A percentile compares a stretch with the other conserved stretches of the same genome.
Evolutionary conservation across 2,113 vertebrate species (phyloP).

Genomic region (Delphinapterus leucas): DNA sequence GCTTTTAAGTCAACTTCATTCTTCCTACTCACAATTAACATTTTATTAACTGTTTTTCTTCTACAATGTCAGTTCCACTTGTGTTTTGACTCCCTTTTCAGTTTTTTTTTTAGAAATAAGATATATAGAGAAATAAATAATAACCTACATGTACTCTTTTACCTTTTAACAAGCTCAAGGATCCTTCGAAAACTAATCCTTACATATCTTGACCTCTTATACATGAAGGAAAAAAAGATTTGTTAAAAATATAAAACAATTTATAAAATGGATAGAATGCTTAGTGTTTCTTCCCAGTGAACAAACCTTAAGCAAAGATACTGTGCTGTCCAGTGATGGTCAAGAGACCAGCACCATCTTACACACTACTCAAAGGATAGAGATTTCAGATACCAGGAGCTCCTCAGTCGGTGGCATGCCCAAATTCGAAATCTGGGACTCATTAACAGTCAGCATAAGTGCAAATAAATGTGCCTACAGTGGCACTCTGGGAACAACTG

Average conservation of each 20-base stretch:
- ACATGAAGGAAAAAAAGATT: not conserved
- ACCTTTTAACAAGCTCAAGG: not conserved
- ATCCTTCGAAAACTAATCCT: not conserved
- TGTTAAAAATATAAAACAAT: not conserved
- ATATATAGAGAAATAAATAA: not conserved
- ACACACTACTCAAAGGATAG: not conserved
- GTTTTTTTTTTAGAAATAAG: not conserved
- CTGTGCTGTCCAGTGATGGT: not conserved
- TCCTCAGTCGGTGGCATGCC: not conserved
- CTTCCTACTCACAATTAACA: not conserved
- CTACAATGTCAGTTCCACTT: not conserved
- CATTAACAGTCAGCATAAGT: conserved; percentile 5
- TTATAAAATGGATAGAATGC: not conserved
- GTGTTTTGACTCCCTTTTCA: not conserved
- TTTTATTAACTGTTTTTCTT: conserved; percentile 8
- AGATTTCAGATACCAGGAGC: not conserved
- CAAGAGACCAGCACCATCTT: not conserved
- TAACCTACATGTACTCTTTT: not conserved
- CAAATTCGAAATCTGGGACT: conserved; percentile 18
- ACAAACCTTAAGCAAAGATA: not conserved
- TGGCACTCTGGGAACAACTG: not conserved
- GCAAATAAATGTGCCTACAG: not conserved
- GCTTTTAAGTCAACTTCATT: not conserved
- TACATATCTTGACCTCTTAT: not conserved
- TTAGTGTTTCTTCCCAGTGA: not conserved